phyloP scores from a whole-genome alignment of 92 coral and sea anemone genomes.

The Phenganax marumi region DNA sequence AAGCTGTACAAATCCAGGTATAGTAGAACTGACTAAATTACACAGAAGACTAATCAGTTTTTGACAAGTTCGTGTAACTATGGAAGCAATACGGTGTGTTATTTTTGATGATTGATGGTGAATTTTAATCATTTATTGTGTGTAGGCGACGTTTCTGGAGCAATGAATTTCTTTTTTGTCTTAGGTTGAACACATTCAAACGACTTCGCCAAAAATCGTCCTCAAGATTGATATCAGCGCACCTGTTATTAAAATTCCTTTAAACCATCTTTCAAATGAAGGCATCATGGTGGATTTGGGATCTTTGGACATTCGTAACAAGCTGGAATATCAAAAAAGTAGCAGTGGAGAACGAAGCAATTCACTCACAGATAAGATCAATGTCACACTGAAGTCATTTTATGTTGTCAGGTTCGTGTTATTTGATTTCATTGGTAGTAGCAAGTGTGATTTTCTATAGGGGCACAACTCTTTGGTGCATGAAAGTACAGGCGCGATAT shows the following conservation, averaged over 20 bases:
- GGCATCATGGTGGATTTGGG: conserved; percentile 41
- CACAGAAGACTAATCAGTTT: too few relatives aligned
- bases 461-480: too few relatives aligned
- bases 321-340: conserved; percentile 7
- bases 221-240: conserved; percentile 33
- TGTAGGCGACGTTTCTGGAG: too few relatives aligned
- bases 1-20: conserved; percentile 41
- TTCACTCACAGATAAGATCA: conserved; percentile 12
- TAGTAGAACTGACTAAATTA: background rate
- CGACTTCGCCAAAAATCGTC: conserved; percentile 9
- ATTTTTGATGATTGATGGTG: background rate
- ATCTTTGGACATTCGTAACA: conserved; percentile 14
- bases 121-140: background rate
- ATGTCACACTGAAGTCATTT: conserved; percentile 14
- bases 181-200: conserved; percentile 32
- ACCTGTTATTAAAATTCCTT: conserved; percentile 30
- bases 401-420: conserved; percentile 18
- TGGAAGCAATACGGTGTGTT: background rate
- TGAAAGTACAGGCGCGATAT: too few relatives aligned
- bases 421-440: too few relatives aligned
- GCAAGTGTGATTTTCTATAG: too few relatives aligned
- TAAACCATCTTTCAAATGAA: background rate
- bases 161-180: background rate
- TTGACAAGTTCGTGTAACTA: too few relatives aligned
- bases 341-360: background rate